These are phyloP conservation scores for Spatulosminthurus flaviceps DNA, from an alignment of 2,888 invertebrate genomes.

Conservation along the genomic window DNA sequence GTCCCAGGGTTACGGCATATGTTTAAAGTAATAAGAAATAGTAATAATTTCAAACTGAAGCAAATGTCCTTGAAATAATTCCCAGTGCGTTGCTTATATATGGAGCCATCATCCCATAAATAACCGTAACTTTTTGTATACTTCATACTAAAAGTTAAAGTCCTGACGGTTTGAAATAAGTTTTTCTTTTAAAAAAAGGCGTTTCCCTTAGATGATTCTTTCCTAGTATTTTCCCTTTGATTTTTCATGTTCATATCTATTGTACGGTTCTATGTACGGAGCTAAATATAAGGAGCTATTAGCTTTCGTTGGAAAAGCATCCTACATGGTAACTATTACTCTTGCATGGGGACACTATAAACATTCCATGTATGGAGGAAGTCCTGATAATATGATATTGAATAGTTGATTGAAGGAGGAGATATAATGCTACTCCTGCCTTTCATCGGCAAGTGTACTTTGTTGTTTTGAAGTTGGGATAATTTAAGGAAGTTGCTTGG, in stretches of 20 bases:
- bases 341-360: too few species aligned
- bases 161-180: background rate
- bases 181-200: background rate
- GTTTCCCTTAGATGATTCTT: background rate
- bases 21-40: too few species aligned
- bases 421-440: background rate
- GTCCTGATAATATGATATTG: background rate
- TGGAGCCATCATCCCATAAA: too few species aligned
- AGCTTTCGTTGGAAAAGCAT: too few species aligned
- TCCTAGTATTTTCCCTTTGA: background rate
- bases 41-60: slow-evolving; percentile 6
- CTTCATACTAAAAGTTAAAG: background rate
- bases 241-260: too few species aligned
- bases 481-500: slow-evolving; percentile 12
- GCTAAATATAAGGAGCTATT: too few species aligned
- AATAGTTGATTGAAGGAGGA: slow-evolving; percentile 18
- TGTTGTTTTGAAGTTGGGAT: slow-evolving; percentile 18
- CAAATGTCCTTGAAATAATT: background rate
- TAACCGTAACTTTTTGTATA: too few species aligned
- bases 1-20: too few species aligned
- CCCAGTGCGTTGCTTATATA: too few species aligned
- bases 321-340: too few species aligned
- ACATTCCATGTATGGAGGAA: background rate
- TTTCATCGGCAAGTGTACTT: slow-evolving; percentile 13
- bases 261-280: too few species aligned